phyloP scores from a whole-genome alignment of 2,113 vertebrate species.

The Colaptes auratus region DNA sequence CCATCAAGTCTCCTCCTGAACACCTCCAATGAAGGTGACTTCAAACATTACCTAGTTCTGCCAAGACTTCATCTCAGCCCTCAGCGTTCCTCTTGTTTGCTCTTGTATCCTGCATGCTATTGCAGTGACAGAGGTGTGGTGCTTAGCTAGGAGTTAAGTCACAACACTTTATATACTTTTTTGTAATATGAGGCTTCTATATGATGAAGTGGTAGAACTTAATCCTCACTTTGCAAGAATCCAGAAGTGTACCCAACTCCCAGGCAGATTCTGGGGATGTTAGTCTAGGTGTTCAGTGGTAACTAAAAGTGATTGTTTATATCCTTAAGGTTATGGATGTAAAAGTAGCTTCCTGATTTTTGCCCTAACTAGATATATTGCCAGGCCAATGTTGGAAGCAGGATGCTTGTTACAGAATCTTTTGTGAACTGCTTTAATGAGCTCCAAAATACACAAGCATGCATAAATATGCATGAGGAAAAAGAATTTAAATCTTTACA shows the following conservation, averaged over 20 bases:
- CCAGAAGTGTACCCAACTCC: neutral
- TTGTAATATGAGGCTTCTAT: neutral
- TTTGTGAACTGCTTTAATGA: constrained; percentile 58
- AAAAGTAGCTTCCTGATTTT: neutral
- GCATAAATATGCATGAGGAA: constrained; percentile 69
- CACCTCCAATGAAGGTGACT: too few species aligned
- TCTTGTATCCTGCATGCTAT: neutral
- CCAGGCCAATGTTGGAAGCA: neutral
- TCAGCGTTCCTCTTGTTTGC: accelerated
- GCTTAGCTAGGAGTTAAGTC: neutral
- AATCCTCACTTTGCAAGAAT: neutral
- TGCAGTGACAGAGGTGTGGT: neutral
- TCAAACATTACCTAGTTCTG: too few species aligned
- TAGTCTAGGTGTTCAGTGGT: neutral
- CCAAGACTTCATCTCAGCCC: neutral
- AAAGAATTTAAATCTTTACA: constrained; percentile 63
- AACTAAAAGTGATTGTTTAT: neutral
- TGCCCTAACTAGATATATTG: neutral
- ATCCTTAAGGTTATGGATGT: neutral
- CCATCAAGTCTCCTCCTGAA: too few species aligned
- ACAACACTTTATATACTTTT: neutral
- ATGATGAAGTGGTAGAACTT: neutral
- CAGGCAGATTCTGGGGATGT: neutral
- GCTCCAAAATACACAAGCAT: constrained; percentile 20
- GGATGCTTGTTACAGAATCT: constrained; percentile 28